Base-by-base conservation (phyloP, 2,797 vertebrate species). In the Pampus argenteus region DNA sequence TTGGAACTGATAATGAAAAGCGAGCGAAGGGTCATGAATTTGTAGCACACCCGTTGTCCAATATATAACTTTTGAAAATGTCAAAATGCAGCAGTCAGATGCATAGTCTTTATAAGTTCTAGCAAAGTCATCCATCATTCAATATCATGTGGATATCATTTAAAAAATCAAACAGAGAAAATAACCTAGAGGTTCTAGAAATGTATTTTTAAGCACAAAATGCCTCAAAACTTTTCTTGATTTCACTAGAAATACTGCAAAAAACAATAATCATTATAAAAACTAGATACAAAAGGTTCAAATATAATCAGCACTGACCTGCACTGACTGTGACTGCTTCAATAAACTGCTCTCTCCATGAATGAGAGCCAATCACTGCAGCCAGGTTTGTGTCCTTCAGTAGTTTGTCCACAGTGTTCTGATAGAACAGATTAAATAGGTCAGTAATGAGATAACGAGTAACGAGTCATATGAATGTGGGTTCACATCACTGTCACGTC, bases 281-380 rank as follows among this genome's bases (percentile, higher is more conserved):
- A 31, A 58, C 1, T 17, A 63, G 2, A 54, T 1, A 50, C 15
- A 47, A 40, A 36, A 11, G 2, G 9, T 29, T 56, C 42, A 28
- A 5, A 28, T 8, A 2, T 23, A 56, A 4, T 1, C 0, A 2
- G 4, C 17, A 60, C 79, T 76, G 29, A 98, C 97, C 97, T 93
- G 96, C 95, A 67, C 96, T 97, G 89, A 98, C 96, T 9, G 96
- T 97, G 66, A 98, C 91, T 0, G 97, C 97, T 22, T 95, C 96
- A 40, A 96, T 91, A 89, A 98, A 98, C 92, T 98, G 97, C 78
- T 98, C 97, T 70, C 92, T 93, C 97, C 97, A 98, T 0, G 97
- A 96, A 58, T 95, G 96, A 0, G 97, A 97, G 25, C 96, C 97
- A 3, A 98, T 92, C 80, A 98, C 95, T 48, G 93, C 76, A 0